phyloP scores from a whole-genome alignment of 2,888 invertebrate species.

The Caenorhabditis sp. region DNA sequence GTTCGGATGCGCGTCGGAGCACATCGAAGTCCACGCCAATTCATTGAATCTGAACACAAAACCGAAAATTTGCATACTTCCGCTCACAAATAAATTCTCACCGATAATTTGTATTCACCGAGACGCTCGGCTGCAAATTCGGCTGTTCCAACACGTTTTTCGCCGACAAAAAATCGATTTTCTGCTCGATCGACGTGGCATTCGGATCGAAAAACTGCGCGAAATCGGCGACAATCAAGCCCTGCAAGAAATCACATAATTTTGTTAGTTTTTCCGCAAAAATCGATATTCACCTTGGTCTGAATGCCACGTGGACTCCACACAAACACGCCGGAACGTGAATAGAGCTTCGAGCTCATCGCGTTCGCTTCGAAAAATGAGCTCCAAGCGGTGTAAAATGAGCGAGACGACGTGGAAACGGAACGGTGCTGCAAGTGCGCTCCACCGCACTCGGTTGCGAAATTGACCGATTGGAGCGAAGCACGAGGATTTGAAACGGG shows the following conservation, averaged over 20 bases:
- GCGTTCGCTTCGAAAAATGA: neutral
- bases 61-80: neutral
- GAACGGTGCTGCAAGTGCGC: conserved; percentile 12
- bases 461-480: too few relatives aligned
- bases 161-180: conserved; percentile 42
- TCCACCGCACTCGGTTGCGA: neutral
- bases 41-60: conserved; percentile 57
- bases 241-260: conserved; percentile 19
- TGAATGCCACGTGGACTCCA: conserved; percentile 53
- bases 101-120: conserved; percentile 33
- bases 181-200: conserved; percentile 32
- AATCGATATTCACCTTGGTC: conserved; percentile 19
- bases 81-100: neutral
- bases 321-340: conserved; percentile 57
- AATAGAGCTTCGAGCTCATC: conserved; percentile 61
- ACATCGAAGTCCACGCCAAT: conserved; percentile 45
- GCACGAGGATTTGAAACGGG: neutral
- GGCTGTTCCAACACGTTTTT: conserved; percentile 3
- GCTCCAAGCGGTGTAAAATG: neutral
- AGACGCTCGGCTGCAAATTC: conserved; percentile 20
- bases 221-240: conserved; percentile 56
- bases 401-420: conserved; percentile 22
- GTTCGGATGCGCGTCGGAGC: conserved; percentile 43
- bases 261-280: neutral
- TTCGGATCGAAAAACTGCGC: conserved; percentile 60